Conservation (phyloP, 1,140 invertebrate genomes). For the Druon quercuslanigerum region DNA sequence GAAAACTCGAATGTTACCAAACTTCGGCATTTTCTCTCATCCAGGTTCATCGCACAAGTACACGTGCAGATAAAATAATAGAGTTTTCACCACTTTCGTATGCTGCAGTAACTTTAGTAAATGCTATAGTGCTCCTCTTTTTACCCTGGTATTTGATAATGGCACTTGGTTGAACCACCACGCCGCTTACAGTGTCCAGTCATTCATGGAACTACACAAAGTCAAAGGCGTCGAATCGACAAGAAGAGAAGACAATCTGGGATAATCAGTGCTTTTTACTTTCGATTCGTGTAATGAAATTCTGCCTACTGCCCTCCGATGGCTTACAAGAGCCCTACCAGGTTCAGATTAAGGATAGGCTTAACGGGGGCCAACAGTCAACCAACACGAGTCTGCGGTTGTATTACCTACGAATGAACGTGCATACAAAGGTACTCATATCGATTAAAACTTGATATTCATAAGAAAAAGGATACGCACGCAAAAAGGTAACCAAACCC, state of each 20-base stretch:
- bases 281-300: not conserved
- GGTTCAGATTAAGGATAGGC: slow-evolving; percentile 6
- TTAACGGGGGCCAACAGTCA: not conserved
- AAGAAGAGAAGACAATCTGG: slow-evolving; percentile 29
- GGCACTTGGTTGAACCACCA: not conserved
- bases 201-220: not conserved
- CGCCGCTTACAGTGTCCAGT: not conserved
- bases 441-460: slow-evolving; percentile 20
- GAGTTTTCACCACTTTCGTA: not conserved
- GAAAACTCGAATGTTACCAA: slow-evolving; percentile 53
- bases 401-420: not conserved
- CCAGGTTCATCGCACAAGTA: slow-evolving; percentile 52
- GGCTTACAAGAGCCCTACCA: slow-evolving; percentile 17
- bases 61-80: not conserved
- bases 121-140: not conserved
- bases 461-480: not conserved
- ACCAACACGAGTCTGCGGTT: not conserved
- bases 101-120: not conserved
- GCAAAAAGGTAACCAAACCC: not conserved
- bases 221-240: slow-evolving; percentile 12
- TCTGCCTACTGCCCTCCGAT: not conserved
- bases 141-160: not conserved
- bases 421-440: not conserved
- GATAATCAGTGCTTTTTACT: not conserved
- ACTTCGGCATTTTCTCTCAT: slow-evolving; percentile 58